These are phyloP conservation scores for Selenia dentaria DNA, from an alignment of 2,888 invertebrate species.

Conservation along the genomic window DNA sequence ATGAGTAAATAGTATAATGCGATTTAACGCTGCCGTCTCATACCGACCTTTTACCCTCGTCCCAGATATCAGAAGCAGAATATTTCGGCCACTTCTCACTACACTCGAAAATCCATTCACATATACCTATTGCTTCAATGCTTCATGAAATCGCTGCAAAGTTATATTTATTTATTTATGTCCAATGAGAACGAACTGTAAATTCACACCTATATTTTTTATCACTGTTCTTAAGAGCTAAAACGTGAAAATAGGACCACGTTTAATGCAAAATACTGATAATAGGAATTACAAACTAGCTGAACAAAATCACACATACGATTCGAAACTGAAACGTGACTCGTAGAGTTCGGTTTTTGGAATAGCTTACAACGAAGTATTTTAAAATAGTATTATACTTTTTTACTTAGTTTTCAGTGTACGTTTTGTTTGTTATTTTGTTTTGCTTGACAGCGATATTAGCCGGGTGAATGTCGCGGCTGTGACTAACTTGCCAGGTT, in stretches of 20 bases:
- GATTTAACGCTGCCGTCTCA: slow-evolving; percentile 37
- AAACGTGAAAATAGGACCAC: slow-evolving; percentile 10
- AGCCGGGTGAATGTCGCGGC: slow-evolving; percentile 53
- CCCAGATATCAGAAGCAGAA: slow-evolving; percentile 36
- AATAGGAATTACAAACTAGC: slow-evolving; percentile 14
- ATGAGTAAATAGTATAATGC: slow-evolving; percentile 41
- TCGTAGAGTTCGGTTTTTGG: background rate
- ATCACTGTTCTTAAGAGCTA: slow-evolving; percentile 5
- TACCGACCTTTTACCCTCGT: slow-evolving; percentile 47
- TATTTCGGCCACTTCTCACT: slow-evolving; percentile 38
- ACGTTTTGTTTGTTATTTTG: slow-evolving; percentile 31
- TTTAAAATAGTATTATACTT: no score
- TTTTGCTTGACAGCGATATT: slow-evolving; percentile 37
- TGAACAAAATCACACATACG: slow-evolving; percentile 18
- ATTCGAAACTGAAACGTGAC: slow-evolving; percentile 12
- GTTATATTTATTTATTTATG: background rate
- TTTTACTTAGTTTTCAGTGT: slow-evolving; percentile 6
- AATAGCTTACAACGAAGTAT: no score
- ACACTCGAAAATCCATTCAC: slow-evolving; percentile 32
- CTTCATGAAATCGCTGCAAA: slow-evolving; percentile 14
- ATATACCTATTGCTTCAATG: slow-evolving; percentile 9
- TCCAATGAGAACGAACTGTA: background rate
- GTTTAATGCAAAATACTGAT: slow-evolving; percentile 4
- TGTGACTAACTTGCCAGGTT: slow-evolving; percentile 72
- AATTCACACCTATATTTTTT: background rate